Evolutionary conservation across 2,113 vertebrate genomes (phyloP).

Genomic region (Entelurus aequoreus): DNA sequence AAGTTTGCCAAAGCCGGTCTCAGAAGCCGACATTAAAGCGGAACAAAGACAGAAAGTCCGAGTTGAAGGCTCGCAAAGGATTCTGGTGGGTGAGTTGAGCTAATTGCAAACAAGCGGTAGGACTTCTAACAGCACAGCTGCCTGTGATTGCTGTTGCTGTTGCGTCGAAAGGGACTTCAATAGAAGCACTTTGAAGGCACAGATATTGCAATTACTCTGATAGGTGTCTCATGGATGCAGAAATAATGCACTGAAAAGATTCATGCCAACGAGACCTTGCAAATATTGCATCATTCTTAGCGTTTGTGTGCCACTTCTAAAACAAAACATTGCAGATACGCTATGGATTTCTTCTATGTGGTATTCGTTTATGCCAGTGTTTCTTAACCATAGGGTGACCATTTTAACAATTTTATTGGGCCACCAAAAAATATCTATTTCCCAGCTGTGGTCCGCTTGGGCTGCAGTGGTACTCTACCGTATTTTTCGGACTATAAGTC

Average conservation of each 20-base stretch:
- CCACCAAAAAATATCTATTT: too few species aligned
- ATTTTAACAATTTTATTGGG: too few species aligned
- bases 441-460: too few species aligned
- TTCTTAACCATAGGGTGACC: too few species aligned
- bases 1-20: conserved; percentile 60
- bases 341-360: too few species aligned
- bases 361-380: too few species aligned
- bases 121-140: conserved; percentile 60
- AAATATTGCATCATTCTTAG: conserved; percentile 64
- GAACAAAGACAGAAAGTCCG: conserved; percentile 18
- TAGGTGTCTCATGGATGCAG: conserved; percentile 69
- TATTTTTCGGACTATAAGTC: too few species aligned
- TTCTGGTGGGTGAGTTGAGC: conserved; percentile 45
- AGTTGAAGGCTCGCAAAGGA: conserved; percentile 27
- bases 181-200: conserved; percentile 77
- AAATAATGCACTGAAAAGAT: conserved; percentile 78
- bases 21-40: conserved; percentile 58
- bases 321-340: conserved; percentile 22
- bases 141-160: conserved; percentile 39
- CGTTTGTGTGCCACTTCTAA: conserved; percentile 26
- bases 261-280: conserved; percentile 65
- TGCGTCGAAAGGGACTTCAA: conserved; percentile 81
- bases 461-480: too few species aligned
- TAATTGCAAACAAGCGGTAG: conserved; percentile 47
- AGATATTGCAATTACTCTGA: conserved; percentile 85